Base-by-base conservation (phyloP, 23 tunicate genomes). In the Styela clava region DNA sequence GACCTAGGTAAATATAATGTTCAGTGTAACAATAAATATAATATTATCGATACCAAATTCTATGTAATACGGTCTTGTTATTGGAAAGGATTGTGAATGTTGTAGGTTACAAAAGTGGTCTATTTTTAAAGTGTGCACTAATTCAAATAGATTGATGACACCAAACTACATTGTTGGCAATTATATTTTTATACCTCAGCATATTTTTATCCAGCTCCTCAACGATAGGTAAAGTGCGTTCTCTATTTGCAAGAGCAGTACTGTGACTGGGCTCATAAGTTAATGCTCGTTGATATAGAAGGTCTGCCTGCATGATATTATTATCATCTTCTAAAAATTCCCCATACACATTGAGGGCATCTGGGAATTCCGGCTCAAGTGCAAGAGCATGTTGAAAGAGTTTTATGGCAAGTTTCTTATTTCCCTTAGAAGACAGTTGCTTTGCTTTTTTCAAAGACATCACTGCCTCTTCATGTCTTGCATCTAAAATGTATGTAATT, bases 261-360 rank as follows among this genome's bases (percentile, higher is more conserved):
- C 62, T 79, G 44, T 84, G 86, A 30, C 63, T 78, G 2, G 98
- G 98, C 32, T 93, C 94, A 80, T 76, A 81, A 0, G 92, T 74
- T 44, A 93, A 37, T 24, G 98, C 93, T 31, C 98, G 86, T 63
- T 93, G 93, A 62, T 84, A 93, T 31, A 93, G 68, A 74, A 93
- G 33, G 70, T 93, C 98, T 1, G 98, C 98, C 63, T 93, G 87
- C 21, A 93, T 80, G 20, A 93, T 82, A 73, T 93, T 87, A 71
- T 92, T 87, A 74, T 87, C 98, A 52, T 87, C 74, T 78, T 93
- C 98, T 1, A 93, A 61, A 81, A 93, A 93, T 52, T 87, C 93
- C 56, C 98, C 98, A 88, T 84, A 93, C 73, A 78, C 82, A 69
- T 80, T 93, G 20, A 93, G 52, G 3, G 83, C 93, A 24, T 87